phyloP scores from a whole-genome alignment of 2,888 invertebrate species.

The Linyphia triangularis region DNA sequence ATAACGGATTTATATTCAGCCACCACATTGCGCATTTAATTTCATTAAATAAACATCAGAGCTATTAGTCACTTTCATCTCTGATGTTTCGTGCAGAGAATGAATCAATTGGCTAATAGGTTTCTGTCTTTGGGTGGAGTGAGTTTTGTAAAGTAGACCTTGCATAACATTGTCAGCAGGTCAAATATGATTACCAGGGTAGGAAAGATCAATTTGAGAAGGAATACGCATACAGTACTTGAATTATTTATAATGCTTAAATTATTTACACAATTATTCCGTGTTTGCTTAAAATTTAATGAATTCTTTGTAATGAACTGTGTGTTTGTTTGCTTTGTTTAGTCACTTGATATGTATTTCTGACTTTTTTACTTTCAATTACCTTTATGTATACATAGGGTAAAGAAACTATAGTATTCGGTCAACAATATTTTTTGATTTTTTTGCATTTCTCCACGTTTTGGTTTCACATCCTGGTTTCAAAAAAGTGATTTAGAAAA shows the following conservation, averaged over 20 bases:
- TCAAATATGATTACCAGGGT: background rate
- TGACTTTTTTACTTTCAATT: background rate
- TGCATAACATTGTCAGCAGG: background rate
- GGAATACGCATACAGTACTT: conserved; percentile 15
- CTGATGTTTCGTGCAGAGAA: background rate
- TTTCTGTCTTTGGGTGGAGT: conserved; percentile 38
- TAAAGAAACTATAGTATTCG: background rate
- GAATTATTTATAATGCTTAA: conserved; percentile 9
- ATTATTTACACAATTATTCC: background rate
- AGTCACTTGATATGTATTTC: background rate
- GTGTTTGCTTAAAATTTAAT: background rate
- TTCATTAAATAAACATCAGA: too few species aligned
- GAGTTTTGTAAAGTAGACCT: background rate
- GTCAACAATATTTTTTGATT: background rate
- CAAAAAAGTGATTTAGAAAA: too few species aligned
- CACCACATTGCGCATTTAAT: too few species aligned
- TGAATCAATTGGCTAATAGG: conserved; percentile 29
- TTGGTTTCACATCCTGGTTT: background rate
- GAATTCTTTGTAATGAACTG: background rate
- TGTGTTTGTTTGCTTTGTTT: too few species aligned
- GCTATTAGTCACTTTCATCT: too few species aligned
- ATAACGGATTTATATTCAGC: too few species aligned
- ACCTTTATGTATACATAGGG: background rate
- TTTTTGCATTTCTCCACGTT: background rate
- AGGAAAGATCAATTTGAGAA: conserved; percentile 8